Evolutionary conservation across 1,140 invertebrate species (phyloP).

Genomic region (Tetragonula clypearis): DNA sequence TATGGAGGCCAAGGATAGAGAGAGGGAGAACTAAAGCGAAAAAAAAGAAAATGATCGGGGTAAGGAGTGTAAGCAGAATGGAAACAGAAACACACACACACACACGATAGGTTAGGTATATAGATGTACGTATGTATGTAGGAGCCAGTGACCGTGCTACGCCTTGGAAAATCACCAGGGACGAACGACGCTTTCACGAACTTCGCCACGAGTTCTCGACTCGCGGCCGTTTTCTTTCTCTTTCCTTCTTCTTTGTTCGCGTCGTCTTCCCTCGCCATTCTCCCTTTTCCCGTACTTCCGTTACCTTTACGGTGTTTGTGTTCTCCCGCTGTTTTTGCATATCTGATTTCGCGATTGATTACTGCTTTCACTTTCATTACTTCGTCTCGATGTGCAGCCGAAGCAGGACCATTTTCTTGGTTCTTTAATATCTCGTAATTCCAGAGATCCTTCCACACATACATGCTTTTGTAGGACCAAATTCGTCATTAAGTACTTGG

Average conservation of each 20-base stretch:
- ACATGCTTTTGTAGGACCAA: background rate
- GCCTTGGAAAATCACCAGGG: slow-evolving; percentile 68
- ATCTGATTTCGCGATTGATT: background rate
- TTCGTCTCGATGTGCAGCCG: background rate
- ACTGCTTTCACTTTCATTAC: background rate
- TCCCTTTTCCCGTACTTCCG: background rate
- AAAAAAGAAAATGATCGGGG: slow-evolving; percentile 14
- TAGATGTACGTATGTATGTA: slow-evolving; percentile 13
- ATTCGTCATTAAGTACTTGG: background rate
- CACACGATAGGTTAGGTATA: slow-evolving; percentile 48
- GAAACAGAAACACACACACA: slow-evolving; percentile 30
- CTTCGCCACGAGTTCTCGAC: slow-evolving; percentile 62
- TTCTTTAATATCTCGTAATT: background rate
- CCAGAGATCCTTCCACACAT: background rate
- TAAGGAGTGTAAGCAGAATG: slow-evolving; percentile 7
- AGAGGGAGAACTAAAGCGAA: slow-evolving; percentile 3
- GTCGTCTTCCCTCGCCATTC: background rate
- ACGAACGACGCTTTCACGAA: slow-evolving; percentile 68
- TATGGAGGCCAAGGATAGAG: background rate
- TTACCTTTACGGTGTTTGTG: background rate
- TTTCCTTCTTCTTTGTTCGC: background rate
- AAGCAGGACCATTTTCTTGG: too few relatives aligned
- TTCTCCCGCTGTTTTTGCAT: background rate
- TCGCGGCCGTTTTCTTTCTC: slow-evolving; percentile 30
- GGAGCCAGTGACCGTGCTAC: slow-evolving; percentile 31